A percentile compares a stretch with the other conserved stretches of the same genome.
Conservation (phyloP, 2,888 invertebrate species). For the Adineta ricciae region DNA sequence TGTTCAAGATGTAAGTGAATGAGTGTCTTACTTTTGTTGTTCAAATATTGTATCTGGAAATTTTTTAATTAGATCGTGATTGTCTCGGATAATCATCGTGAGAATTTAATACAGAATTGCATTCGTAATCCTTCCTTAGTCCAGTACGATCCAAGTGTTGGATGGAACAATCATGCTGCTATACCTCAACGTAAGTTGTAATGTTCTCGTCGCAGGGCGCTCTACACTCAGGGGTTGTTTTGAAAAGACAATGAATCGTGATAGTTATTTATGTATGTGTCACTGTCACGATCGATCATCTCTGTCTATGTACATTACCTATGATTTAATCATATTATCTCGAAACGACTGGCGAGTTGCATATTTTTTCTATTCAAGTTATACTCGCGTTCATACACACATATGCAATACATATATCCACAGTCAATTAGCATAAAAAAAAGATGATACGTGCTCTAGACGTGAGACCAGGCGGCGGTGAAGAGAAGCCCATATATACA, state of each 20-base stretch:
- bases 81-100: slow-evolving; percentile 2
- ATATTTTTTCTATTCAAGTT: not conserved
- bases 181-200: not conserved
- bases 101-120: not conserved
- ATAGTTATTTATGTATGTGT: no score
- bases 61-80: not conserved
- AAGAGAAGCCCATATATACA: not conserved
- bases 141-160: not conserved
- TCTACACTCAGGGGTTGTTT: not conserved
- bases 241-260: no score
- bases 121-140: slow-evolving; percentile 11
- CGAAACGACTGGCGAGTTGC: not conserved
- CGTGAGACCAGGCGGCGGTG: not conserved
- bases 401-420: not conserved
- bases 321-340: not conserved
- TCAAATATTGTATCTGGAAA: no score
- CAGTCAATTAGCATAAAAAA: slow-evolving; percentile 3
- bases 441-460: slow-evolving; percentile 9
- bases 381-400: not conserved
- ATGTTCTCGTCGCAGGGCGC: not conserved
- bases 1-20: slow-evolving; percentile 12
- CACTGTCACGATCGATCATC: not conserved
- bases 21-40: not conserved
- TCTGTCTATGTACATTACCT: not conserved
- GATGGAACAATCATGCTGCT: not conserved